These are phyloP conservation scores for Drosophila helvetica DNA, from an alignment of 2,888 invertebrate genomes.

Conservation along the genomic window DNA sequence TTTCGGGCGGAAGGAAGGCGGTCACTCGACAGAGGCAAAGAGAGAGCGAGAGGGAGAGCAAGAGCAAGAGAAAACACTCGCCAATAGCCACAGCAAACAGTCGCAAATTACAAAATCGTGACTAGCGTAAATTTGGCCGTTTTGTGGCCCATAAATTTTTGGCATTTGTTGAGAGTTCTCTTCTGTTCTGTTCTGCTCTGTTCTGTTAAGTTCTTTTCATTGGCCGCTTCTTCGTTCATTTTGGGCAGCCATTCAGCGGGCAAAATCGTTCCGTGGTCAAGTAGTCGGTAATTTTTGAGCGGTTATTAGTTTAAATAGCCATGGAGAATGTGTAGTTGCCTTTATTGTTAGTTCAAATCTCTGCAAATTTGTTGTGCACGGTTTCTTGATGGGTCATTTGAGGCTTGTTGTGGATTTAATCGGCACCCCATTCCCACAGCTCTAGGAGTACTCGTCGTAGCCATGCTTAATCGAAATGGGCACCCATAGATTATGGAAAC, in stretches of 20 bases:
- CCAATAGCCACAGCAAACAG: constrained; percentile 43
- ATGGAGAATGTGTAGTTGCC: constrained; percentile 27
- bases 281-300: constrained; percentile 50
- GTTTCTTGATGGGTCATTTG: constrained; percentile 22
- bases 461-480: not conserved
- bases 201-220: not conserved
- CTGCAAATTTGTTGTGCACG: constrained; percentile 26
- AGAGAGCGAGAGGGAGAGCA: not conserved
- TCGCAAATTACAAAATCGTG: constrained; percentile 80
- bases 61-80: not conserved
- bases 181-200: constrained; percentile 6
- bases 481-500: not conserved
- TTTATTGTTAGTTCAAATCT: constrained; percentile 22
- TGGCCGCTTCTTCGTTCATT: not conserved
- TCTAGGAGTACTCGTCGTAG: not conserved
- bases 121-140: constrained; percentile 74
- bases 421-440: not conserved
- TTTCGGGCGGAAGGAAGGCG: not conserved
- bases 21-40: not conserved
- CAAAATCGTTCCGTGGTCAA: not conserved
- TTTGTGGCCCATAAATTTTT: constrained; percentile 53
- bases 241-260: not conserved
- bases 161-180: constrained; percentile 49
- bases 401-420: constrained; percentile 47
- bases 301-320: constrained; percentile 72